Evolutionary conservation across 1,140 invertebrate genomes (phyloP).

Genomic region (Schlechtendalia chinensis): DNA sequence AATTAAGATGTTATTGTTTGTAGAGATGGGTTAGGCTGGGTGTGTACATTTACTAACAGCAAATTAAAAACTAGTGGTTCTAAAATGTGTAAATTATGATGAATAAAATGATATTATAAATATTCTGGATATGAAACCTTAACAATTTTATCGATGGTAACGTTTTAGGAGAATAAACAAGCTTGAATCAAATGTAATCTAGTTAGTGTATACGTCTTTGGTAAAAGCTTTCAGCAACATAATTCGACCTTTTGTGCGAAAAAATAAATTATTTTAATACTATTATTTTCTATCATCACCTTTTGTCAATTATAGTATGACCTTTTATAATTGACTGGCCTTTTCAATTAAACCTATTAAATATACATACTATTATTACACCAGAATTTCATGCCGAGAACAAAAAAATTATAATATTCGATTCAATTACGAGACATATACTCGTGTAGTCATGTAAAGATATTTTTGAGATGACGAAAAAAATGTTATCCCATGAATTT

Average conservation of each 20-base stretch:
- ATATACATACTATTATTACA: too few relatives aligned
- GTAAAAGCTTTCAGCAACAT: conserved; percentile 31
- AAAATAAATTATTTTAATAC: conserved; percentile 4
- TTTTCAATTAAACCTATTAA: conserved; percentile 6
- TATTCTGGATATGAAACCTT: background rate
- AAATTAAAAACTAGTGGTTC: background rate
- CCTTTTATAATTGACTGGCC: conserved; percentile 3
- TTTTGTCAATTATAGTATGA: conserved; percentile 12
- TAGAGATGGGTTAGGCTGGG: background rate
- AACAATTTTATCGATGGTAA: background rate
- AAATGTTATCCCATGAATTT: too few relatives aligned
- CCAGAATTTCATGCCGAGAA: too few relatives aligned
- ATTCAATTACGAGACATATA: too few relatives aligned
- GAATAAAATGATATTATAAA: background rate
- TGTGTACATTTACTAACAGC: background rate
- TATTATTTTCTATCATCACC: conserved; percentile 4
- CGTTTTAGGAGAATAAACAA: conserved; percentile 13
- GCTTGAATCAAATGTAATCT: background rate
- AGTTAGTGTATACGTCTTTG: conserved; percentile 8
- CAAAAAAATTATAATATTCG: too few relatives aligned
- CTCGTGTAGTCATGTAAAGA: too few relatives aligned
- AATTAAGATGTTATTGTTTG: background rate
- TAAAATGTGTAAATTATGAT: background rate
- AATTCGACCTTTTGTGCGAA: conserved; percentile 3
- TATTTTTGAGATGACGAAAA: too few relatives aligned